These are phyloP conservation scores for Hyaena hyaena DNA, from an alignment of 2,113 vertebrate genomes.

Conservation along the genomic window DNA sequence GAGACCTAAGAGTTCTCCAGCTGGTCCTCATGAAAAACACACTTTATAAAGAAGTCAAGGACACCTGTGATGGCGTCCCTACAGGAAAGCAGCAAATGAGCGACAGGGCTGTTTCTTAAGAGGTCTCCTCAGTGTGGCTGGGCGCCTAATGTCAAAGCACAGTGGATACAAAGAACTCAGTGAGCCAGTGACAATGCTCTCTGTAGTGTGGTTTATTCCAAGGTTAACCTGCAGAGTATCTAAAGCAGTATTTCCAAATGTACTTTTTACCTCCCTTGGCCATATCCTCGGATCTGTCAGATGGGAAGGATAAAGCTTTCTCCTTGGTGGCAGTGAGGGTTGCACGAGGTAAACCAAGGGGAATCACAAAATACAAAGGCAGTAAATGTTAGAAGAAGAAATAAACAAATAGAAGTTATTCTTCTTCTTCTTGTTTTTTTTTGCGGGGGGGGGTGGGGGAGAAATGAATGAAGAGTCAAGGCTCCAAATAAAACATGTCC, in stretches of 20 bases:
- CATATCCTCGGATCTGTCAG: neutral
- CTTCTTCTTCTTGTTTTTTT: neutral
- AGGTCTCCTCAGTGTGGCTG: neutral
- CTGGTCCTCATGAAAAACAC: neutral
- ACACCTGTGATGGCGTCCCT: neutral
- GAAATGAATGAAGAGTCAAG: neutral
- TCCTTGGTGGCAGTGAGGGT: neutral
- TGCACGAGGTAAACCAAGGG: neutral
- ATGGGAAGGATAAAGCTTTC: neutral
- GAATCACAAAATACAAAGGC: neutral
- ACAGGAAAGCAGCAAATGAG: slow-evolving; percentile 10
- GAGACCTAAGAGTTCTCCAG: neutral
- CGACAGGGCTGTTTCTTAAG: neutral
- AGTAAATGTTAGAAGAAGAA: neutral
- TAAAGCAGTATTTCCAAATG: slow-evolving; percentile 3
- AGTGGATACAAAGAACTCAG: neutral
- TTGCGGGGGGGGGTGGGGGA: neutral
- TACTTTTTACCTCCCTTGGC: neutral
- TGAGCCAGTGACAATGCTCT: neutral
- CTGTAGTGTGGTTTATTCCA: neutral
- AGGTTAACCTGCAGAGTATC: neutral
- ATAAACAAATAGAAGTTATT: neutral
- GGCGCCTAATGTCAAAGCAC: neutral
- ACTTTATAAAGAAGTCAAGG: neutral
- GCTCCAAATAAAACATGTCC: neutral